Evolutionary conservation across 2,113 vertebrate species (phyloP).

Genomic region (Sphaerodactylus townsendi): DNA sequence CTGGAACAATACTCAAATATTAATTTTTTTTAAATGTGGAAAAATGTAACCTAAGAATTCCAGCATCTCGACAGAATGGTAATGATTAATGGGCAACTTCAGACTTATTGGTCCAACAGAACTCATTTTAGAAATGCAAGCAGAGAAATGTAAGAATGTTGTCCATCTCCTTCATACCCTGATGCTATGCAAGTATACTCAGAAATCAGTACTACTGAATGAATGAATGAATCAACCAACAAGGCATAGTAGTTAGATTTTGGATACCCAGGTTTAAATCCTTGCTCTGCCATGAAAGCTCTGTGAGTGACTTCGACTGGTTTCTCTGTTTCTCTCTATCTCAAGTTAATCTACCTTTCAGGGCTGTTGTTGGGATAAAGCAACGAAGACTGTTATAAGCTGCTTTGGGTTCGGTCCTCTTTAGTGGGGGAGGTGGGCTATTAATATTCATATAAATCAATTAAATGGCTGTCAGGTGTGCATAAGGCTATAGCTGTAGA

Average conservation of each 20-base stretch:
- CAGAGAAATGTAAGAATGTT: not conserved
- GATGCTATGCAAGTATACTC: not conserved
- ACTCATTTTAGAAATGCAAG: not conserved
- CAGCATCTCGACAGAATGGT: not conserved
- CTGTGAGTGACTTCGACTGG: no score
- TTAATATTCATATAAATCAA: no score
- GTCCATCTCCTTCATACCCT: not conserved
- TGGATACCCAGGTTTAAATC: no score
- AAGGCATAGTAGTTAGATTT: no score
- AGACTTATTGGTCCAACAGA: not conserved
- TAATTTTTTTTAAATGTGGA: not conserved
- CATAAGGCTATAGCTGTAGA: not conserved
- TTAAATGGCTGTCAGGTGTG: not conserved
- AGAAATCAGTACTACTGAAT: not conserved
- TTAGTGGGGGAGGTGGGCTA: no score
- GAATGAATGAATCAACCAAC: not conserved
- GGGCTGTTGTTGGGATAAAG: no score
- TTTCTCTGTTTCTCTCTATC: no score
- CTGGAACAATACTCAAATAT: not conserved
- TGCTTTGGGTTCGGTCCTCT: no score
- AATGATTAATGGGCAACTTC: not conserved
- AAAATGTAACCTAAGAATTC: slow-evolving; percentile 13
- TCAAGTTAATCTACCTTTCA: no score
- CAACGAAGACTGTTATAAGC: no score
- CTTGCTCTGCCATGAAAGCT: no score